Base-by-base conservation (phyloP, 2,888 invertebrate genomes). In the Empis stercorea region DNA sequence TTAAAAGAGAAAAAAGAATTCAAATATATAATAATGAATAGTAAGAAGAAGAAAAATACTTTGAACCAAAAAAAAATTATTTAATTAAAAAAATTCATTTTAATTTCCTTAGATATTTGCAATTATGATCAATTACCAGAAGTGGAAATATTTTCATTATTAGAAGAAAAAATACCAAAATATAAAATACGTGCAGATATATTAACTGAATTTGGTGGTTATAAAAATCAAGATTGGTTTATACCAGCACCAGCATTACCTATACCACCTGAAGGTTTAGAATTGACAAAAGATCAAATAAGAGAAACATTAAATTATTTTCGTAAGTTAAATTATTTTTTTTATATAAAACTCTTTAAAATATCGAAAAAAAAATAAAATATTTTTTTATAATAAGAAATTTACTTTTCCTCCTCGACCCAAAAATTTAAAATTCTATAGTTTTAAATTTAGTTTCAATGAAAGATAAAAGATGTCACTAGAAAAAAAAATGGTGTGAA, bases 291-390 rank as follows among this genome's bases (percentile, higher is more conserved):
- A 75, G 93, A 93, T 70, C 91, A 93, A 75, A 89, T 92, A 73
- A 84, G 91, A 71, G 93, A 94, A 74, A 92, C 93, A 48, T 82
- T 95, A 61, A 93, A 94, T 76, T 95, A 95, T 76, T 95, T 95
- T 74, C 84, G 94, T 95, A 73, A 91, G 93, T 89, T n/a, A n/a
- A n/a, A n/a, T n/a, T n/a, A n/a, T n/a, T n/a, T n/a, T n/a, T n/a
- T n/a, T n/a, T n/a, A n/a, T n/a, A n/a, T n/a, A n/a, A n/a, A n/a
- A n/a, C n/a, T n/a, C n/a, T n/a, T n/a, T n/a, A n/a, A n/a, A n/a
- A n/a, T n/a, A n/a, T n/a, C n/a, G n/a, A n/a, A n/a, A n/a, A n/a
- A n/a, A n/a, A n/a, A n/a, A n/a, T n/a, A n/a, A n/a, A n/a, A n/a
- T n/a, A n/a, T n/a, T n/a, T n/a, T n/a, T n/a, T n/a, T n/a, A n/a